These are phyloP conservation scores for Oreochromis tanganicae DNA, from an alignment of 2,113 vertebrate genomes.

Conservation along the genomic window DNA sequence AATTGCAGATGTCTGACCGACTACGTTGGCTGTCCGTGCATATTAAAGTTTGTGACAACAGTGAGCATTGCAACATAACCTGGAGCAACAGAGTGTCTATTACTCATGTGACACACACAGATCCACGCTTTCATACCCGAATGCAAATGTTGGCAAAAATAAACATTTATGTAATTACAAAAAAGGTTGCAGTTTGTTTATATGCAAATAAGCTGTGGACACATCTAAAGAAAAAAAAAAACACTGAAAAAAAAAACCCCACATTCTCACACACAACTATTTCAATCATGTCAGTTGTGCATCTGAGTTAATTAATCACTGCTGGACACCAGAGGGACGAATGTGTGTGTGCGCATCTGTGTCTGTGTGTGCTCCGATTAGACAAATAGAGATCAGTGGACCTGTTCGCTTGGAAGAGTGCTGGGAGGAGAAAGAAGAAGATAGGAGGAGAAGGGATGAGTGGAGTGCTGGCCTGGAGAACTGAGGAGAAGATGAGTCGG, in stretches of 20 bases:
- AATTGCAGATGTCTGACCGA: slow-evolving; percentile 32
- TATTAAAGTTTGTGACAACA: slow-evolving; percentile 37
- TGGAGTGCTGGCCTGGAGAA: not conserved
- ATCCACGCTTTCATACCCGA: not conserved
- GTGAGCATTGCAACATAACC: not conserved
- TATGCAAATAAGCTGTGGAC: slow-evolving; percentile 4
- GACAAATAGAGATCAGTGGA: slow-evolving; percentile 54
- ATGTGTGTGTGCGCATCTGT: not conserved
- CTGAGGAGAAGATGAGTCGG: not conserved
- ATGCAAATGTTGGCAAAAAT: not conserved
- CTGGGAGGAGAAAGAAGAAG: not conserved
- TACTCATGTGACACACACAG: not conserved
- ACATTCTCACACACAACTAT: not conserved
- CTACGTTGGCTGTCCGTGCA: slow-evolving; percentile 1
- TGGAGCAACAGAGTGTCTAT: not conserved
- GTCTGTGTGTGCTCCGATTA: slow-evolving; percentile 14
- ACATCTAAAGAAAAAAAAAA: not conserved
- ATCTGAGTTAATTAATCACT: slow-evolving; percentile 57
- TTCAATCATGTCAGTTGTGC: slow-evolving; percentile 37
- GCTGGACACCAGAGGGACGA: slow-evolving; percentile 30
- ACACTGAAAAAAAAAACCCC: not conserved
- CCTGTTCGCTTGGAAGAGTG: not conserved
- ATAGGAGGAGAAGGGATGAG: not conserved
- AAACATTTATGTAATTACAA: not conserved
- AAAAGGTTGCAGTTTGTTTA: not conserved